These are phyloP conservation scores for Pocillopora verrucosa DNA, from an alignment of 64 coral and sea anemone species.

Conservation along the genomic window DNA sequence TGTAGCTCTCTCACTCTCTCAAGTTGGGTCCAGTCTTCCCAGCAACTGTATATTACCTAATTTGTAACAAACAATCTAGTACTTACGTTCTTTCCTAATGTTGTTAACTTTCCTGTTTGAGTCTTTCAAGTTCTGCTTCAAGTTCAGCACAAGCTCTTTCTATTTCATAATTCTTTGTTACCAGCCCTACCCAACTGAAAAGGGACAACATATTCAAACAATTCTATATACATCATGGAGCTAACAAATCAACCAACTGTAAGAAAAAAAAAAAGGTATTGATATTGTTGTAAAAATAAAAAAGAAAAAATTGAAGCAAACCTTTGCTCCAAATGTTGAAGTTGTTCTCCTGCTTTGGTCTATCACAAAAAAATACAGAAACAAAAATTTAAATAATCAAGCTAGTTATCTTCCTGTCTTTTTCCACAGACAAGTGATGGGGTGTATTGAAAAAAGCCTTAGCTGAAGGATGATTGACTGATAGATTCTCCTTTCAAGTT, in stretches of 20 bases:
- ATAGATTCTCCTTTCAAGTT: too few relatives aligned
- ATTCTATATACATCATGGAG: background rate
- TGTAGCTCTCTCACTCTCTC: too few relatives aligned
- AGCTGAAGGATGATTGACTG: too few relatives aligned
- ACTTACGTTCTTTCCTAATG: constrained; percentile 5
- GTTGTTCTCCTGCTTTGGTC: constrained; percentile 81
- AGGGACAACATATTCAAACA: constrained; percentile 2
- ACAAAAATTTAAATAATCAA: background rate
- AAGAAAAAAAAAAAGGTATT: background rate
- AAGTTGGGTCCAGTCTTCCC: too few relatives aligned
- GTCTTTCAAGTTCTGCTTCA: constrained; percentile 80
- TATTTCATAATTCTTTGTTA: constrained; percentile 98
- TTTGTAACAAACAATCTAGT: background rate
- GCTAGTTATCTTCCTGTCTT: too few relatives aligned
- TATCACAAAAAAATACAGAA: constrained; percentile 27
- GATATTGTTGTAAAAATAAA: background rate
- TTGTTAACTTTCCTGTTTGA: constrained; percentile 27
- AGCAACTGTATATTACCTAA: too few relatives aligned
- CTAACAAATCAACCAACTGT: background rate
- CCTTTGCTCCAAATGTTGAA: constrained; percentile 91
- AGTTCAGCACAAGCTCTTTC: constrained; percentile 94
- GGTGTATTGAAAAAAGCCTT: too few relatives aligned
- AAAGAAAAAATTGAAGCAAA: background rate
- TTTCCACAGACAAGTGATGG: too few relatives aligned
- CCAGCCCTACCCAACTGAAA: constrained; percentile 93